Conservation (phyloP, 2,888 invertebrate species). For the Choristoneura rosaceana region DNA sequence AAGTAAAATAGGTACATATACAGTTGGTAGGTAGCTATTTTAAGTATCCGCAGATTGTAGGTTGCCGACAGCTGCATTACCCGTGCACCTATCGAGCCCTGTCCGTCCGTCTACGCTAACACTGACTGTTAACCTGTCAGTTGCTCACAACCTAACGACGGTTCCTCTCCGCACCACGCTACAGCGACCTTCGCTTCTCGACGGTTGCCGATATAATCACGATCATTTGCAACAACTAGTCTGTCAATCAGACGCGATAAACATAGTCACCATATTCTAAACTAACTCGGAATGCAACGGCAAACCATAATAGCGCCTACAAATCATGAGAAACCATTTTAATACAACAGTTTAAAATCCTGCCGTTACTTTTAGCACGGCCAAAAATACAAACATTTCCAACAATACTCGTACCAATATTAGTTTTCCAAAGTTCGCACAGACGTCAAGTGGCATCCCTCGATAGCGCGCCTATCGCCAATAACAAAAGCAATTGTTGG, state of each 20-base stretch:
- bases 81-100: conserved; percentile 22
- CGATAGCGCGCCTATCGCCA: conserved; percentile 64
- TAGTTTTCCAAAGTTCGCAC: conserved; percentile 51
- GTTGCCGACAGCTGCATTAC: conserved; percentile 37
- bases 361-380: conserved; percentile 18
- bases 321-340: conserved; percentile 25
- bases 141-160: conserved; percentile 61
- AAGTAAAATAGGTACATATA: neutral
- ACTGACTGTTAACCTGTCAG: conserved; percentile 61
- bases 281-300: conserved; percentile 15
- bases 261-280: conserved; percentile 47
- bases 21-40: neutral
- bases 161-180: conserved; percentile 65
- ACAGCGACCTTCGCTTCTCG: conserved; percentile 52
- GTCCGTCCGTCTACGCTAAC: conserved; percentile 33
- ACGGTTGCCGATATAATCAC: conserved; percentile 53
- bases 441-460: conserved; percentile 61
- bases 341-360: conserved; percentile 26
- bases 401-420: conserved; percentile 3
- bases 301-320: conserved; percentile 11
- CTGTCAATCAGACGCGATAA: conserved; percentile 60
- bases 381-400: neutral
- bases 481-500: conserved; percentile 80
- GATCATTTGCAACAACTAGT: conserved; percentile 62
- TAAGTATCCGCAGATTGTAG: conserved; percentile 30